Conservation (phyloP, 2,888 invertebrate species). For the Epistrophe eligans region DNA sequence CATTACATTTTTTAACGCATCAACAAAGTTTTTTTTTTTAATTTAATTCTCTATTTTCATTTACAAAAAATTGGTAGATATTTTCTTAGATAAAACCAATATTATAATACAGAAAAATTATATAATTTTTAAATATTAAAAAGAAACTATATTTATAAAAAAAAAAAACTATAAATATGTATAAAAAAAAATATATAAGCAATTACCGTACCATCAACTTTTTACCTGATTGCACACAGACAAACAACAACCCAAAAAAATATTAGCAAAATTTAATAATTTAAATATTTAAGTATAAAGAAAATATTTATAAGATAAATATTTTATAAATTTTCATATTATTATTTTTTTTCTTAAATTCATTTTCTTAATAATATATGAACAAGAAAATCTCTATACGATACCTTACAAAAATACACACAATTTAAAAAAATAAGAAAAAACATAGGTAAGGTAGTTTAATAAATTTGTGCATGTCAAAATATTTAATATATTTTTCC, state of each 20-base stretch:
- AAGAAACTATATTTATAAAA: constrained; percentile 49
- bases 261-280: constrained; percentile 77
- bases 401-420: background rate
- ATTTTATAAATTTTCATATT: constrained; percentile 37
- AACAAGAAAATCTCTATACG: constrained; percentile 22
- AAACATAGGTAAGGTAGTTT: constrained; percentile 15
- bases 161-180: constrained; percentile 55
- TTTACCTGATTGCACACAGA: constrained; percentile 79
- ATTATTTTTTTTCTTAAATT: constrained; percentile 7
- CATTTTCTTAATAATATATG: constrained; percentile 16
- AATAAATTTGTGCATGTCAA: constrained; percentile 27
- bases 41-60: constrained; percentile 26
- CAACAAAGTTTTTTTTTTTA: constrained; percentile 46
- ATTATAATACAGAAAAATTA: constrained; percentile 24
- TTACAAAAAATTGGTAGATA: constrained; percentile 30
- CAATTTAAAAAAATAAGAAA: background rate
- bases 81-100: constrained; percentile 54
- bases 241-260: constrained; percentile 78
- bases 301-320: constrained; percentile 52
- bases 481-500: background rate
- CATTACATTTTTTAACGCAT: constrained; percentile 9
- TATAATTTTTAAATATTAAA: constrained; percentile 55
- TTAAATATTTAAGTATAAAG: constrained; percentile 65
- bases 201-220: constrained; percentile 73
- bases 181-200: constrained; percentile 61